Conservation (phyloP, 2,113 vertebrate genomes). For the Eulemur rufifrons region DNA sequence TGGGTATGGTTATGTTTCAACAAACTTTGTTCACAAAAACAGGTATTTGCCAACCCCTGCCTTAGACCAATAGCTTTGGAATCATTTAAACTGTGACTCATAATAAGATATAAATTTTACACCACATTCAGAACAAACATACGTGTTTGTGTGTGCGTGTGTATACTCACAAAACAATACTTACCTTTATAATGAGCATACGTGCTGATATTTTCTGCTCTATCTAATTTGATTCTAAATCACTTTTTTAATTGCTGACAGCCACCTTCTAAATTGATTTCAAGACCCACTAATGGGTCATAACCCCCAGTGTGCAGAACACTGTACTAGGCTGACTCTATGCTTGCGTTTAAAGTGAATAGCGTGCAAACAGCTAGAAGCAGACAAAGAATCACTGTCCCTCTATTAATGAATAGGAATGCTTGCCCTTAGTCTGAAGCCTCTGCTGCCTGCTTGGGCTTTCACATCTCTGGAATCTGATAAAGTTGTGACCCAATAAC, state of each 20-base stretch:
- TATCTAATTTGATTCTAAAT: conserved; percentile 21
- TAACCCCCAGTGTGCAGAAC: conserved; percentile 8
- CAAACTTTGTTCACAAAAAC: not conserved
- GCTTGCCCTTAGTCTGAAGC: not conserved
- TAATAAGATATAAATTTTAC: not conserved
- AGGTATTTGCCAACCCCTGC: not conserved
- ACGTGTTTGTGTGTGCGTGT: not conserved
- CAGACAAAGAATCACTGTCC: conserved; percentile 55
- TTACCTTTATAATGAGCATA: not conserved
- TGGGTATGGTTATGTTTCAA: not conserved
- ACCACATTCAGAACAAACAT: not conserved
- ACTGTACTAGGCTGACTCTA: not conserved
- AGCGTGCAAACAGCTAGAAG: not conserved
- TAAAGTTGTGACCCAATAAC: conserved; percentile 16
- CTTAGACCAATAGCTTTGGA: not conserved
- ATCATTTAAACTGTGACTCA: conserved; percentile 24
- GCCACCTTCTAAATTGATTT: conserved; percentile 27
- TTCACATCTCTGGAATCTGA: conserved; percentile 44
- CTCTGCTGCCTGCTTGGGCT: not conserved
- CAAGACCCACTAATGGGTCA: conserved; percentile 14
- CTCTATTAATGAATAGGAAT: not conserved
- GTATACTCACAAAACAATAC: not conserved
- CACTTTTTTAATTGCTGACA: not conserved
- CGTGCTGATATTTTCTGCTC: not conserved
- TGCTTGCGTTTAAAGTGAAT: conserved; percentile 19